Conservation (phyloP, 37 sponge, comb jelly and placozoan species). For the Crambe crambe region DNA sequence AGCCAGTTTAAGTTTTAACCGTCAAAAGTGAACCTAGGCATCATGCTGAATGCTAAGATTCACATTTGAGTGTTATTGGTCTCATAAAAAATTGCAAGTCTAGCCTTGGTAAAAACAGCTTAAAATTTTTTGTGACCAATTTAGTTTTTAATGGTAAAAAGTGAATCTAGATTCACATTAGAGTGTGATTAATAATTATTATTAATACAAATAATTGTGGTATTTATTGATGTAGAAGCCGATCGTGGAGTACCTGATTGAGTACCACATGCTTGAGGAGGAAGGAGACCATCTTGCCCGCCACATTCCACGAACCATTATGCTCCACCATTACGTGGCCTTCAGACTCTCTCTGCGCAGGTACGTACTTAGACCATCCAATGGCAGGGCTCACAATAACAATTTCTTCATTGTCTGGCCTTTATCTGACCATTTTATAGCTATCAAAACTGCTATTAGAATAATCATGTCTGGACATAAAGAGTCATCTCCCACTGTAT, state of each 20-base stretch:
- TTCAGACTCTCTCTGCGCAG: conserved; percentile 55
- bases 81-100: not conserved
- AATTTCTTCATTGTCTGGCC: not conserved
- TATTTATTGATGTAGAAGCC: conserved; percentile 25
- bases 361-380: conserved; percentile 13
- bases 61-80: not conserved
- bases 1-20: no score
- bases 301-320: conserved; percentile 46
- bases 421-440: not conserved
- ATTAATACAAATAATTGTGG: not conserved
- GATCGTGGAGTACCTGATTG: conserved; percentile 32
- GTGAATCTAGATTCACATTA: no score
- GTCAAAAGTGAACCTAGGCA: no score
- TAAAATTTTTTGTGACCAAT: no score
- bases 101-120: no score
- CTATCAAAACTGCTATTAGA: no score
- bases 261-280: conserved; percentile 28
- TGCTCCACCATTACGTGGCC: conserved; percentile 61
- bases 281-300: conserved; percentile 23
- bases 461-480: no score
- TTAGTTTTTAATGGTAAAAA: no score
- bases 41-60: no score
- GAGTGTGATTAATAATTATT: no score
- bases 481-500: no score
- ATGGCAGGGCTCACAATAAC: no score